phyloP scores from a whole-genome alignment of 2,888 invertebrate genomes.

The Agrotis ipsilon region DNA sequence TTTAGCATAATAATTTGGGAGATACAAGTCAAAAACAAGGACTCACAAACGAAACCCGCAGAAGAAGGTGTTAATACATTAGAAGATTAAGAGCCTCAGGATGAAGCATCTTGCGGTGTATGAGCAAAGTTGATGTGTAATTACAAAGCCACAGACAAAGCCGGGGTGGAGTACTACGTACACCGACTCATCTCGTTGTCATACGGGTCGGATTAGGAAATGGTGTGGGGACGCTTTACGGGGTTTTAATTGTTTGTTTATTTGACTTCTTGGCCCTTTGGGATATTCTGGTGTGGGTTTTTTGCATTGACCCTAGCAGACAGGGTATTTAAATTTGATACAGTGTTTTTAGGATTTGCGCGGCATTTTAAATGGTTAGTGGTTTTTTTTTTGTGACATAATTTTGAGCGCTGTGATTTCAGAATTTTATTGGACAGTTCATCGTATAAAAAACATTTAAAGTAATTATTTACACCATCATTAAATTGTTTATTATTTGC shows the following conservation, averaged over 20 bases:
- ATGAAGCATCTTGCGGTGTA: conserved; percentile 20
- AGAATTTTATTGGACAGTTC: no score
- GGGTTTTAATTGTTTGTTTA: conserved; percentile 13
- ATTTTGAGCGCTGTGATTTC: no score
- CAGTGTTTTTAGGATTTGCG: no score
- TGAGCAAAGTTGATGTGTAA: conserved; percentile 57
- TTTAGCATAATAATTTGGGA: background rate
- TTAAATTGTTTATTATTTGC: no score
- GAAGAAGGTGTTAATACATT: conserved; percentile 35
- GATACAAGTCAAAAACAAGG: background rate
- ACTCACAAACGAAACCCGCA: background rate
- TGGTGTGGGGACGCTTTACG: conserved; percentile 27
- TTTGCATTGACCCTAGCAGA: background rate
- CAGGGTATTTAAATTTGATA: no score
- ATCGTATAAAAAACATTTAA: no score
- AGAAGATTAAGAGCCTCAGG: conserved; percentile 33
- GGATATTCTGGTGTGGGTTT: background rate
- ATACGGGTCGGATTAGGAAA: conserved; percentile 31
- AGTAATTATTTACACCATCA: no score
- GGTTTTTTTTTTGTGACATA: no score
- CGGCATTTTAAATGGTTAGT: no score
- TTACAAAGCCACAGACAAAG: conserved; percentile 52
- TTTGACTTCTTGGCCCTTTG: background rate
- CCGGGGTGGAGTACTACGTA: conserved; percentile 44
- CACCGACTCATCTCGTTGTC: conserved; percentile 51